Base-by-base conservation (phyloP, 2,888 invertebrate species). In the Crossocerus cetratus region DNA sequence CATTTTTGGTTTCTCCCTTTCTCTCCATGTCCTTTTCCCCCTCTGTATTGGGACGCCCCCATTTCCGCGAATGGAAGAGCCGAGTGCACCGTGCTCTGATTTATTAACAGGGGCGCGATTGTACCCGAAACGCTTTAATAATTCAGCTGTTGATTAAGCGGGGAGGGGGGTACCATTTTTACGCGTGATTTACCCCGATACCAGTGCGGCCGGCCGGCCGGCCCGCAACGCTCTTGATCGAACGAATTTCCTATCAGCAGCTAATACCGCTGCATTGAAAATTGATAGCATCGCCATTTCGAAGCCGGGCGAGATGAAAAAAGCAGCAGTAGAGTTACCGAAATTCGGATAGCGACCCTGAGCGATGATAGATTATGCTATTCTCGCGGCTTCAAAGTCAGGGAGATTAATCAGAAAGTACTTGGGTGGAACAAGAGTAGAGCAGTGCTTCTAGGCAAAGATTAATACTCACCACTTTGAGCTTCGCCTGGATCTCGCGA, bases 401-500 rank as follows among this genome's bases (percentile, higher is more conserved):
- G 11, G 5, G 13, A 43, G 49, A 49, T 14, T 16, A 16, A 16
- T 16, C 16, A 16, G 49, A 49, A 49, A 8, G 43, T 43, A 43
- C 13, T 43, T 43, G n/a, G n/a, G 8, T 32, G 4, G 1, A 1
- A 32, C 5, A 8, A 32, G 32, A 32, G 8, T 8, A 32, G 32
- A 32, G 32, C 1, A 32, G 32, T 5, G 32, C 5, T 32, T 88
- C 81, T 84, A 82, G 74, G 85, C 22, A 84, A 53, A 44, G 14
- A 21, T 16, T 16, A 80, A 90, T 87, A 94, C 96, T 95, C 92
- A 96, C 96, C 93, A 98, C 98, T 96, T 98, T 98, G 87, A 98
- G 94, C 94, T 98, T 98, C 87, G 98, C 96, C 91, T 99, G 99
- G 86, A 99, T 97, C 93, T 99, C 99, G 86, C 99, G 94, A 86